phyloP scores from a whole-genome alignment of 2,888 invertebrate genomes.

The Scaptomyza flava region DNA sequence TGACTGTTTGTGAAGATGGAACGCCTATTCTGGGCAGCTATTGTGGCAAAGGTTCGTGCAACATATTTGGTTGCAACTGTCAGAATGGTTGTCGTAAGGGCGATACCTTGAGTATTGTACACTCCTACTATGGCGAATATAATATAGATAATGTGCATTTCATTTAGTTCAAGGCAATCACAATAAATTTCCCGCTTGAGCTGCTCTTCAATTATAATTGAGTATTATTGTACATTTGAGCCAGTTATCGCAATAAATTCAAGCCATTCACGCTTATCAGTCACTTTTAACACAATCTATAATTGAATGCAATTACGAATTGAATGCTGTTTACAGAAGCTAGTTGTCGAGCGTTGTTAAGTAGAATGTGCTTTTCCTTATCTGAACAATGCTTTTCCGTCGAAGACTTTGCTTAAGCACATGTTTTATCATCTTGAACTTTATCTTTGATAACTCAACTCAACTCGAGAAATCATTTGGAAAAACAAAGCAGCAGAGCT shows the following conservation, averaged over 20 bases:
- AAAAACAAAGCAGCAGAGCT: no score
- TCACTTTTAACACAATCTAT: not conserved
- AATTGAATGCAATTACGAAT: conserved; percentile 14
- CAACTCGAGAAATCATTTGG: not conserved
- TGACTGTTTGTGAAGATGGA: conserved; percentile 29
- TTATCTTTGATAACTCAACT: not conserved
- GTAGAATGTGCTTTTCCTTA: not conserved
- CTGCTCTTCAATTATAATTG: not conserved
- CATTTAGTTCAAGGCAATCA: conserved; percentile 5
- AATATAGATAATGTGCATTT: conserved; percentile 16
- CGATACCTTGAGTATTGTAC: conserved; percentile 12
- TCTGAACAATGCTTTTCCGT: not conserved
- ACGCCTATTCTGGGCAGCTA: conserved; percentile 10
- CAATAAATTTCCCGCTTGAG: not conserved
- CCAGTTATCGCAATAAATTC: not conserved
- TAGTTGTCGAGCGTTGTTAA: not conserved
- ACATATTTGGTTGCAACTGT: conserved; percentile 41
- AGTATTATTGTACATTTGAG: not conserved
- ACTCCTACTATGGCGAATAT: conserved; percentile 23
- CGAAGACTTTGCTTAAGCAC: no score
- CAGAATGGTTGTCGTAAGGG: conserved; percentile 29
- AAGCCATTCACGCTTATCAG: not conserved
- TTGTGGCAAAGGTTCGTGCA: conserved; percentile 41
- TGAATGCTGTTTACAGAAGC: not conserved
- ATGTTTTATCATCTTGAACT: not conserved